Evolutionary conservation across 2,113 vertebrate species (phyloP).

Genomic region (Anolis carolinensis): DNA sequence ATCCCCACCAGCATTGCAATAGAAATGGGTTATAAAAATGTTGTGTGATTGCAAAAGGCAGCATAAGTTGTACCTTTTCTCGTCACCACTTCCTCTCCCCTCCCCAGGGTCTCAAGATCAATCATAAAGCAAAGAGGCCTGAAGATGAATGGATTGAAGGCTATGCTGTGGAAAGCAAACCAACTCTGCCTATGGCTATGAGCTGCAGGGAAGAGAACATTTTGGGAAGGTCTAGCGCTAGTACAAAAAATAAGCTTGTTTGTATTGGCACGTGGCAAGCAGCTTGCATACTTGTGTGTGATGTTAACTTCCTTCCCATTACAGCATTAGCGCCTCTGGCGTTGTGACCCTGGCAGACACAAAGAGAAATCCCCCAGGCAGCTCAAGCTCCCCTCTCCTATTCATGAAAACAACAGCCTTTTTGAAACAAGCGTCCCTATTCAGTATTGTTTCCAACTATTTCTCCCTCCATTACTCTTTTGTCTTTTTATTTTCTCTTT

Average conservation of each 20-base stretch:
- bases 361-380: conserved; percentile 43
- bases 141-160: conserved; percentile 18
- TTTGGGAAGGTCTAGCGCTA: background rate
- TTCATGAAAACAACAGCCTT: conserved; percentile 32
- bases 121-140: conserved; percentile 33
- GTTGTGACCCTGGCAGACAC: conserved; percentile 27
- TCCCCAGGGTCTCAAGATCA: background rate
- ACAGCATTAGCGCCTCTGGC: background rate
- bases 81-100: conserved; percentile 2
- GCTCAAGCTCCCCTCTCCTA: conserved; percentile 8
- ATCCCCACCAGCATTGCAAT: fast-evolving
- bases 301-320: conserved; percentile 34
- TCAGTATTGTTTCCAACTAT: background rate
- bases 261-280: conserved; percentile 36
- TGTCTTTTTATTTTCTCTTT: background rate
- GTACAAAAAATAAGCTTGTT: conserved; percentile 18
- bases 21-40: conserved; percentile 32
- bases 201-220: conserved; percentile 22
- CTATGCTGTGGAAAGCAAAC: conserved; percentile 29
- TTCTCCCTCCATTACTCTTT: fast-evolving
- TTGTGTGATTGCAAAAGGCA: background rate
- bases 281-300: conserved; percentile 34
- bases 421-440: conserved; percentile 19
- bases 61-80: background rate
- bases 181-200: background rate